A percentile compares a stretch with the other conserved stretches of the same genome.
phyloP scores from a whole-genome alignment of 2,888 invertebrate genomes.

The Bugula neritina region DNA sequence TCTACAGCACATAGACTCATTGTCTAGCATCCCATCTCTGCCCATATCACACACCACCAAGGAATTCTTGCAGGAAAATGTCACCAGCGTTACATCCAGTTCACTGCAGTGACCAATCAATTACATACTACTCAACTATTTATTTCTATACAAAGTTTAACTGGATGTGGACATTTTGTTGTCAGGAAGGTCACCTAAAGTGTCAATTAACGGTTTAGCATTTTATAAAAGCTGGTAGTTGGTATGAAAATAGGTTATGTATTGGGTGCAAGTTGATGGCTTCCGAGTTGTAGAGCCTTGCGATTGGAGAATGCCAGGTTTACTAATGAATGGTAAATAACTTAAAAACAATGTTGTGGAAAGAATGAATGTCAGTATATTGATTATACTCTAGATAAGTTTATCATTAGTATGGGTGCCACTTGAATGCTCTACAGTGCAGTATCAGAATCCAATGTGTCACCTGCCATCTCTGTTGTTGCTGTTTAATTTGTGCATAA shows the following conservation, averaged over 20 bases:
- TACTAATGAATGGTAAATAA: constrained; percentile 21
- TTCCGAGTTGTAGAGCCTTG: neutral
- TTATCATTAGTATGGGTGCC: neutral
- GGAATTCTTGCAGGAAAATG: constrained; percentile 59
- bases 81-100: neutral
- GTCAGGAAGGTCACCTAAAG: constrained; percentile 8
- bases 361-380: neutral
- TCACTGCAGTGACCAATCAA: too few species aligned
- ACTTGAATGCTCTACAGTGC: constrained; percentile 19
- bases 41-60: constrained; percentile 61
- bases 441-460: constrained; percentile 23
- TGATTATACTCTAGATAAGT: neutral
- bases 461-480: constrained; percentile 22
- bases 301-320: neutral
- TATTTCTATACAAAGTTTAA: neutral
- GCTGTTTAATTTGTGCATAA: constrained; percentile 9
- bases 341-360: constrained; percentile 25
- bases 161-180: neutral
- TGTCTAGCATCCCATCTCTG: constrained; percentile 58
- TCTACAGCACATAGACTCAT: constrained; percentile 57
- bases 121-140: too few species aligned
- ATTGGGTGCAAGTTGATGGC: neutral
- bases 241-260: neutral
- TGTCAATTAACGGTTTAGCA: constrained; percentile 13
- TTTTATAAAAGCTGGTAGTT: neutral